A percentile compares a stretch with the other conserved stretches of the same genome.
Conservation (phyloP, 2,888 invertebrate genomes). For the Plagiodera versicolora region DNA sequence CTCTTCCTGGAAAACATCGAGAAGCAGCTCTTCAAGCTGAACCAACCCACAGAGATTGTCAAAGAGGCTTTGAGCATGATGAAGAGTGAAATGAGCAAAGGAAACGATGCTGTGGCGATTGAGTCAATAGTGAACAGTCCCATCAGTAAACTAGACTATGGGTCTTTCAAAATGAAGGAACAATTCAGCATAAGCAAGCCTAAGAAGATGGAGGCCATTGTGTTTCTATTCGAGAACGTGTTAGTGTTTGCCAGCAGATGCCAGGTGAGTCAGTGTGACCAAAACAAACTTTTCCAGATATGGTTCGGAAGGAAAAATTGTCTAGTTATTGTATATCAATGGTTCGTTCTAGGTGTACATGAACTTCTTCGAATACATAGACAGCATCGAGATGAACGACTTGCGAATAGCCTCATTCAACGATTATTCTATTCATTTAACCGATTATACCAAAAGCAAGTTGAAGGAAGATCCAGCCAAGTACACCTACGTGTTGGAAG, state of each 20-base stretch:
- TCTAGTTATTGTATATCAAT: no score
- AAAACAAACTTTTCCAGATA: no score
- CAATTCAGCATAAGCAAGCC: constrained; percentile 44
- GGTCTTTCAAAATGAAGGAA: constrained; percentile 47
- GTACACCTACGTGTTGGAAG: constrained; percentile 42
- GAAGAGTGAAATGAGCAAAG: constrained; percentile 45
- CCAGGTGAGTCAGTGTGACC: no score
- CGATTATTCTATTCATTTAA: constrained; percentile 41
- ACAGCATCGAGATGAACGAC: constrained; percentile 46
- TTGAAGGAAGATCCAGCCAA: constrained; percentile 30
- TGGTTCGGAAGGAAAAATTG: no score
- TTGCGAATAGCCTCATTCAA: constrained; percentile 45
- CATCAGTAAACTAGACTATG: constrained; percentile 48
- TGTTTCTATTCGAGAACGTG: constrained; percentile 49
- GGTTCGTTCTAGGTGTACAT: constrained; percentile 40
- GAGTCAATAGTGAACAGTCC: constrained; percentile 49
- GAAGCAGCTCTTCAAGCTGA: constrained; percentile 52
- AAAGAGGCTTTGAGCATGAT: constrained; percentile 44
- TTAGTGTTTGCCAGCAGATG: constrained; percentile 44
- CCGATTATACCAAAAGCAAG: constrained; percentile 42
- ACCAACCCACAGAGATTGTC: constrained; percentile 26
- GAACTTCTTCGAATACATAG: constrained; percentile 43
- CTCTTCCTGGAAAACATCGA: constrained; percentile 46
- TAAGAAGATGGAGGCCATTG: constrained; percentile 43
- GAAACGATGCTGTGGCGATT: constrained; percentile 50